Base-by-base conservation (phyloP, 2,888 invertebrate species). In the Timandra comae region DNA sequence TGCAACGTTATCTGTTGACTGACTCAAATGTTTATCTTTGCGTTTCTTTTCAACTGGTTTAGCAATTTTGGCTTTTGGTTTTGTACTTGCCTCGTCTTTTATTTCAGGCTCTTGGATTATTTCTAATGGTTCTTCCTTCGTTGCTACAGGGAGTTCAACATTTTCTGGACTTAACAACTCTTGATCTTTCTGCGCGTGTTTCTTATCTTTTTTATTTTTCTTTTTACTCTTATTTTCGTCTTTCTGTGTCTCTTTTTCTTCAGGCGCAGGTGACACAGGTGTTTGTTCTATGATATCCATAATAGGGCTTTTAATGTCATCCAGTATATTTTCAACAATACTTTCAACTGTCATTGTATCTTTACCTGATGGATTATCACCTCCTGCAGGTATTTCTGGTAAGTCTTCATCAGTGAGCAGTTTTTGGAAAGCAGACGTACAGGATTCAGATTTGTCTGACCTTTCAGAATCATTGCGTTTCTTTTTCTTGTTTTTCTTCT, bases 401-500 rank as follows among this genome's bases (percentile, higher is more conserved):
- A n/a, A n/a, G n/a, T 62, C 56, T 8, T 58, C 54, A 31, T 42
- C 38, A 29, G 57, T 57, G 7, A 72, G 42, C 31, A 75, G 36
- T 21, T 69, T 60, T 48, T 78, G 63, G 37, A 77, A 77, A 32
- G 72, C 74, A 16, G 68, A 40, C 21, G 70, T 71, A 38, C 74
- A 74, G n/a, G 65, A 55, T 5, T 73, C 74, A 8, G 45, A 41
- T 40, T 68, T 71, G 3, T 78, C 80, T 7, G 75, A 74, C 42
- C 49, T 71, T 41, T 81, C 80, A 4, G 76, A 77, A 46, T 81
- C 82, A 44, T 46, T 62, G 1, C 65, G 62, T 41, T 76, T 79
- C 39, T 81, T 81, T 42, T 80, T 81, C 37, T 82, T 81, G 37
- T 75, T 80, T 44, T 81, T 82, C 52, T 81, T 82, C 45, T 70